phyloP scores from a whole-genome alignment of 2,113 vertebrate genomes.

The Illadopsis cleaveri region DNA sequence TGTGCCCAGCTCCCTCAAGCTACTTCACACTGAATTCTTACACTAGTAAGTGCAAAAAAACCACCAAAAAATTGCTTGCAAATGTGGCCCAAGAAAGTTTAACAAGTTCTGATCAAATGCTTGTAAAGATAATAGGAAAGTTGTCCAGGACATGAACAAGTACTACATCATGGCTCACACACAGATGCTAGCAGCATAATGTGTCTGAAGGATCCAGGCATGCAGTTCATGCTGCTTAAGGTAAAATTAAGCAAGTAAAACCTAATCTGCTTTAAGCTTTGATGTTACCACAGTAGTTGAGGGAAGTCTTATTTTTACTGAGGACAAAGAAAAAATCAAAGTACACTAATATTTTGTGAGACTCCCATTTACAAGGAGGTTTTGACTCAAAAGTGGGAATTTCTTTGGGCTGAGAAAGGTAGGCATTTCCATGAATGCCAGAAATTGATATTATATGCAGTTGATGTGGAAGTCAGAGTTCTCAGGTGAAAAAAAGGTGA shows the following conservation, averaged over 20 bases:
- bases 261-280: slow-evolving; percentile 31
- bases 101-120: not conserved
- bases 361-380: not conserved
- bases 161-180: not conserved
- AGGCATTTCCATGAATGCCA: not conserved
- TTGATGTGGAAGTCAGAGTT: not conserved
- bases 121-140: not conserved
- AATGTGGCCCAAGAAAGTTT: not conserved
- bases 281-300: not conserved
- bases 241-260: slow-evolving; percentile 38
- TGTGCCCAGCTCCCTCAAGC: not conserved
- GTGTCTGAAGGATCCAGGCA: not conserved
- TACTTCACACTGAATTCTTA: not conserved
- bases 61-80: not conserved
- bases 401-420: not conserved
- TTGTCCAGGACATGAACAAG: not conserved
- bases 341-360: not conserved
- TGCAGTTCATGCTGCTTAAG: not conserved
- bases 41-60: not conserved
- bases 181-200: not conserved
- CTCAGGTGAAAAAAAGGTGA: not conserved
- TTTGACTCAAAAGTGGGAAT: not conserved
- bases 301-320: not conserved
- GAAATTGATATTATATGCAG: not conserved
- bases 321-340: not conserved